Evolutionary conservation across 35 echinoderm and acorn worm genomes (phyloP).

Genomic region (Stichopus chloronotus): DNA sequence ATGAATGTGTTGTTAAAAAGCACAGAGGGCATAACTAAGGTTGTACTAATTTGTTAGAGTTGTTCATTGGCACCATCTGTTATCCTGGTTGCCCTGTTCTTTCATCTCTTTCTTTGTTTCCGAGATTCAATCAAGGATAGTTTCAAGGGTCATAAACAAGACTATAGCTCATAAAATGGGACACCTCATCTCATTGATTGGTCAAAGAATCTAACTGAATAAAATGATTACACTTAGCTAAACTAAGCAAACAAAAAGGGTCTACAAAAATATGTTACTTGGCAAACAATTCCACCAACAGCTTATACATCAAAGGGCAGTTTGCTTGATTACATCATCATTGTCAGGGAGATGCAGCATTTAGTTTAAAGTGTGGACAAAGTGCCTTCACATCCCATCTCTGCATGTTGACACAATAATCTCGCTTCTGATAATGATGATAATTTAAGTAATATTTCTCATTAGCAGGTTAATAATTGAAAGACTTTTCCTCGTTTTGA

Average conservation of each 20-base stretch:
- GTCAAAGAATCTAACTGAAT: slow-evolving; percentile 25
- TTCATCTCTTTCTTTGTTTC: slow-evolving; percentile 24
- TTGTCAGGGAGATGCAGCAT: not conserved
- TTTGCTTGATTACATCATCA: slow-evolving; percentile 34
- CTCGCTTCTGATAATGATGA: slow-evolving; percentile 28
- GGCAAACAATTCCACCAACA: slow-evolving; percentile 20
- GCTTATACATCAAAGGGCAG: slow-evolving; percentile 49
- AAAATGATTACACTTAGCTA: slow-evolving; percentile 45
- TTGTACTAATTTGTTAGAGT: too few relatives aligned
- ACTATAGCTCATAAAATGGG: not conserved
- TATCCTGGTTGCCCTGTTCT: not conserved
- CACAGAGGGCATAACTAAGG: too few relatives aligned
- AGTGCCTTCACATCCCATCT: slow-evolving; percentile 27
- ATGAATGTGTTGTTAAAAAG: too few relatives aligned
- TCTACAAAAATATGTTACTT: slow-evolving; percentile 45
- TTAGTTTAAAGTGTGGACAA: slow-evolving; percentile 37
- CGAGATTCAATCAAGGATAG: slow-evolving; percentile 32
- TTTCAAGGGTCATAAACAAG: slow-evolving; percentile 37
- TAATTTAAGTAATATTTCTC: slow-evolving; percentile 55
- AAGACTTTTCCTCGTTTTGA: not conserved
- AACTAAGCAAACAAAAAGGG: slow-evolving; percentile 13
- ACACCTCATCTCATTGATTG: not conserved
- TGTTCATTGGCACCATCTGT: not conserved
- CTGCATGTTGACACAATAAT: slow-evolving; percentile 40
- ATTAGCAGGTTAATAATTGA: slow-evolving; percentile 34